These are phyloP conservation scores for Lamproptera curius DNA, from an alignment of 2,888 invertebrate species.

Conservation along the genomic window DNA sequence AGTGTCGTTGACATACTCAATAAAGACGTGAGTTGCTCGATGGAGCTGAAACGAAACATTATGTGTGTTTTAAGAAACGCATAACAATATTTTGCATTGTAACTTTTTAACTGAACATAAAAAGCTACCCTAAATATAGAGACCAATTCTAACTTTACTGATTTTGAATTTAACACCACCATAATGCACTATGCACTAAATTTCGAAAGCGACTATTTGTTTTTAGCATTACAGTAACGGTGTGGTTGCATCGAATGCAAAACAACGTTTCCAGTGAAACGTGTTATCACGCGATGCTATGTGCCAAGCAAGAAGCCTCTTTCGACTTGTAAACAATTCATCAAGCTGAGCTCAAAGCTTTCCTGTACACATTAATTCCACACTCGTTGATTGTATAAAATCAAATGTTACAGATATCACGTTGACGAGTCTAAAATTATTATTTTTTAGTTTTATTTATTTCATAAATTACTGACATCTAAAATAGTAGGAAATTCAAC, in stretches of 20 bases:
- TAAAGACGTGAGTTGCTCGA: slow-evolving; percentile 81
- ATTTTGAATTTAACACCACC: not conserved
- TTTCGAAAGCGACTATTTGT: slow-evolving; percentile 5
- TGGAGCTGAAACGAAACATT: not conserved
- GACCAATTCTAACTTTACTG: not conserved
- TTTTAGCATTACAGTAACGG: slow-evolving; percentile 26
- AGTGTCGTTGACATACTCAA: slow-evolving; percentile 86
- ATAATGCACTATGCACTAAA: not conserved
- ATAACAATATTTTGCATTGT: not conserved
- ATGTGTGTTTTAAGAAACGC: not conserved
- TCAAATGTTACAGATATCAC: slow-evolving; percentile 2
- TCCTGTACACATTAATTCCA: slow-evolving; percentile 32
- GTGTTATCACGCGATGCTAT: slow-evolving; percentile 55
- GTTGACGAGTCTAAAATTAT: not conserved
- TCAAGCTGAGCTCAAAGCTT: slow-evolving; percentile 33
- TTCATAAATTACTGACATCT: no score
- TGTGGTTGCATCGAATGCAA: slow-evolving; percentile 47
- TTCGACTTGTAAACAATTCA: slow-evolving; percentile 50
- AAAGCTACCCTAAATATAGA: not conserved
- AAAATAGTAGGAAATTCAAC: no score
- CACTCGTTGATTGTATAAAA: slow-evolving; percentile 10
- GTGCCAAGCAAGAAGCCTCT: slow-evolving; percentile 36
- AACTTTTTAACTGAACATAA: not conserved
- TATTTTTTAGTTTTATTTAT: not conserved
- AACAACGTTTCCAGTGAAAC: slow-evolving; percentile 38